Conservation (phyloP, 2,888 invertebrate species). For the Clepsis dumicolana region DNA sequence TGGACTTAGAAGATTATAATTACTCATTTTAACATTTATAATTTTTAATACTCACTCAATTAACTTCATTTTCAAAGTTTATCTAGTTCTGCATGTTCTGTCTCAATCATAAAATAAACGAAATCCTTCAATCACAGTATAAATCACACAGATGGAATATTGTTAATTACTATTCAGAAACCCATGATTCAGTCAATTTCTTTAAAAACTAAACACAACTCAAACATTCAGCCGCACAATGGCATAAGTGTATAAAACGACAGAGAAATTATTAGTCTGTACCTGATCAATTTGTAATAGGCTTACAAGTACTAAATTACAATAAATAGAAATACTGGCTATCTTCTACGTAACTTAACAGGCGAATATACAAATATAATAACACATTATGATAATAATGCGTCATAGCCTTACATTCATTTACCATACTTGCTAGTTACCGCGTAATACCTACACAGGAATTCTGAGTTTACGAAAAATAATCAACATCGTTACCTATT, state of each 20-base stretch:
- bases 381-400: conserved; percentile 6
- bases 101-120: conserved; percentile 40
- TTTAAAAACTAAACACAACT: conserved; percentile 47
- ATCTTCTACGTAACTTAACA: conserved; percentile 46
- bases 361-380: conserved; percentile 37
- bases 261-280: conserved; percentile 13
- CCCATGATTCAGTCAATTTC: conserved; percentile 45
- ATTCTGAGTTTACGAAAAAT: conserved; percentile 26
- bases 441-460: conserved; percentile 29
- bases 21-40: conserved; percentile 42
- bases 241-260: conserved; percentile 48
- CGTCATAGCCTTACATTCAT: conserved; percentile 38
- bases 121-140: conserved; percentile 44
- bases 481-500: conserved; percentile 9
- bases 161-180: conserved; percentile 53
- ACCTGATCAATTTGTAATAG: conserved; percentile 31
- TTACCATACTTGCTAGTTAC: conserved; percentile 30
- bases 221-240: conserved; percentile 64
- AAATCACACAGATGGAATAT: conserved; percentile 56
- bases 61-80: conserved; percentile 31
- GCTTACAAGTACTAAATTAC: conserved; percentile 45
- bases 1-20: conserved; percentile 40
- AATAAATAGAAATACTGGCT: conserved; percentile 58
- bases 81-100: conserved; percentile 23
- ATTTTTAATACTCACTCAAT: conserved; percentile 40